Evolutionary conservation across 2,888 invertebrate genomes (phyloP), one percentile per base, ranked within the genome.

Genomic region (Rhogogaster chlorosoma): DNA sequence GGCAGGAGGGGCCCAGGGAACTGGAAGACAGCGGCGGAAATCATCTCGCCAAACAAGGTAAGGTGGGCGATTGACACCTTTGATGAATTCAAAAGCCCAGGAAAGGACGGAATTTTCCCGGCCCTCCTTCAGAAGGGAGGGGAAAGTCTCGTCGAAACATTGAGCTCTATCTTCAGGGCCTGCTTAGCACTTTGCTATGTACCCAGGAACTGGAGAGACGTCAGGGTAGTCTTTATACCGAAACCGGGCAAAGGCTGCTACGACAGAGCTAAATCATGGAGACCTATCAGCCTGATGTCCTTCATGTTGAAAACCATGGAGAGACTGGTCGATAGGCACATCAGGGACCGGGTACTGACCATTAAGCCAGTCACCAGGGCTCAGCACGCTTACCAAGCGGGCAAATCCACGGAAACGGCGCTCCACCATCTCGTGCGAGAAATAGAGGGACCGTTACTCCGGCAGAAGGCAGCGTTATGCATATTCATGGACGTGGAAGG

Each of bases 281-380:
- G 87, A 83, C 89, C 88, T 0, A 89, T 89, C 10, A 88, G 87
- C 78, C 80, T 89, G n/a, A n/a, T n/a, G 0, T 89, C 88, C 1
- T 88, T 89, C 42, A 36, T 88, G 0, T 83, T 89, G 0, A 89
- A 89, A 57, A 88, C 87, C 0, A 4, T 89, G 77, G 89, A 89
- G 61, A 87, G 86, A 71, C 82, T 89, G 32, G 84, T 89, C 12
- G 87, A 88, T 61, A 83, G 87, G 32, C 42, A 86, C 61, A n/a
- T n/a, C n/a, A n/a, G n/a, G n/a, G n/a, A n/a, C n/a, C n/a, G n/a
- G n/a, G n/a, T n/a, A n/a, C n/a, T n/a, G n/a, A n/a, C n/a, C n/a
- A n/a, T n/a, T n/a, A n/a, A n/a, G n/a, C n/a, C n/a, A n/a, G n/a
- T n/a, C n/a, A n/a, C n/a, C n/a, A n/a, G n/a, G n/a, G n/a, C n/a